Evolutionary conservation across 2,888 invertebrate species (phyloP), one percentile per base, ranked within the genome.

Genomic region (Sipha maydis): DNA sequence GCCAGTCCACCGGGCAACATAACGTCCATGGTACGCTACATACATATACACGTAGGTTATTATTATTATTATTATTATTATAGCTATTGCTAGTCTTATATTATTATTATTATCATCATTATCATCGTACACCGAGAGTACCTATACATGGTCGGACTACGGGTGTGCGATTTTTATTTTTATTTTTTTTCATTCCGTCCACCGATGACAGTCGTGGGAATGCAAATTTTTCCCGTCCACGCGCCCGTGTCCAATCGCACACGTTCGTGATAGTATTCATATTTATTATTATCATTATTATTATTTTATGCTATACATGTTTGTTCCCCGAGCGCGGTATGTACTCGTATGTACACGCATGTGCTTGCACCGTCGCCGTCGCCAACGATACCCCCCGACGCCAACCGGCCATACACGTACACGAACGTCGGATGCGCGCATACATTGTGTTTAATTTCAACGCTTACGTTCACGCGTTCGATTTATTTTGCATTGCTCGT

Each of bases 171-270:
- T 34, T 34, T 61, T 21, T 19, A 17, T n/a, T 71, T 14, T 38
- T 34, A 17, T 38, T 14, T 61, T 25, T 83, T 83, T 71, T 83
- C 56, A 28, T 73, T 38, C 11, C 77, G 4, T 34, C 34, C 67
- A 54, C 78, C 71, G 80, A 31, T 82, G 80, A 82, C 80, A 67
- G 61, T 75, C 88, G 80, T 82, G 88, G 88, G 88, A 88, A 88
- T 88, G 88, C 88, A 88, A 82, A 88, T 88, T 88, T 88, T 88
- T 79, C 71, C 11, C 56, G 78, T 73, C 73, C 73, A 3, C 80
- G 77, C 34, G 71, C 41, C 75, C 85, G 86, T 82, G 88, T 75
- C 80, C 56, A 88, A 88, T 88, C 75, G 80, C 73, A 56, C 79
- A 79, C 88, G 88, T 80, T 54, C 77, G 61, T n/a, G 54, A 85